Evolutionary conservation across 2,888 invertebrate species (phyloP).

Genomic region (Silvanus unidentatus): DNA sequence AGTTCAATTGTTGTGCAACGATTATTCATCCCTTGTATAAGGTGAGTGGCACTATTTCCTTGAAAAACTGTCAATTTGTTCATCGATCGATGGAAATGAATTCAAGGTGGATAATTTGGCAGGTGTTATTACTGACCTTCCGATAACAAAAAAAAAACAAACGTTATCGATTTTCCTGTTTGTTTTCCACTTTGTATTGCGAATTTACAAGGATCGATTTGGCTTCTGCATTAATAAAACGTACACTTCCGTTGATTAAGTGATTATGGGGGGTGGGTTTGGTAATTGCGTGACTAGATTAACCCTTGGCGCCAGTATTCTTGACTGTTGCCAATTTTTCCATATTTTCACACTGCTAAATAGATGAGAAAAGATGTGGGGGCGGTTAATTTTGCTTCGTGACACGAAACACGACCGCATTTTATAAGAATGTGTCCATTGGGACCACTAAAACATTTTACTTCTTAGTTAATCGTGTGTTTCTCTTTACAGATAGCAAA

Average conservation of each 20-base stretch:
- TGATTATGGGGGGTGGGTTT: neutral
- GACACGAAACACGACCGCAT: no score
- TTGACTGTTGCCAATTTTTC: neutral
- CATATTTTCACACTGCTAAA: neutral
- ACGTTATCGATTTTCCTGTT: no score
- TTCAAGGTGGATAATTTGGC: no score
- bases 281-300: constrained; percentile 1
- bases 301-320: neutral
- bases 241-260: neutral
- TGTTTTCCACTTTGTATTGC: constrained; percentile 1
- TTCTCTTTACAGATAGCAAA: constrained; percentile 2
- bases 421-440: neutral
- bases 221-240: no score
- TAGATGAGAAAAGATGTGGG: no score
- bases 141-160: no score
- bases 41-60: no score
- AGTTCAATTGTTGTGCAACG: no score
- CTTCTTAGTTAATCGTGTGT: constrained; percentile 4
- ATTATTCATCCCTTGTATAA: no score
- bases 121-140: constrained; percentile 3
- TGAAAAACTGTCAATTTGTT: no score
- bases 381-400: no score
- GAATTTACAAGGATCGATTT: neutral
- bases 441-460: neutral
- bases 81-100: no score